These are phyloP conservation scores for Athalia rosae DNA, from an alignment of 2,888 invertebrate species.

Conservation along the genomic window DNA sequence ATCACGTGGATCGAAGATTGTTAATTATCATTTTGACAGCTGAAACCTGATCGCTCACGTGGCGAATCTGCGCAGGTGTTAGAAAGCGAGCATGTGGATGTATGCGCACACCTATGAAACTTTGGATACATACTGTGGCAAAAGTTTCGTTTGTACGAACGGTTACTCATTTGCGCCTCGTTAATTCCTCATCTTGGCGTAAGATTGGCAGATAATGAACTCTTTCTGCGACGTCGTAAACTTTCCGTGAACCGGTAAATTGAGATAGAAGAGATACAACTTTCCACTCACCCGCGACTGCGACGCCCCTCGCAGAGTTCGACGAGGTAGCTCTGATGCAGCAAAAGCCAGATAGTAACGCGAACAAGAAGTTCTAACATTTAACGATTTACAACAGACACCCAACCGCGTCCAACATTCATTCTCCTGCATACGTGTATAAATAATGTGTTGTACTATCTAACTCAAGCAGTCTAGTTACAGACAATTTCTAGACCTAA, in stretches of 20 bases:
- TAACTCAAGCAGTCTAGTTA: background rate
- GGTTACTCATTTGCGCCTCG: slow-evolving; percentile 29
- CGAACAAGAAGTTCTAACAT: slow-evolving; percentile 20
- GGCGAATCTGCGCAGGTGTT: slow-evolving; percentile 37
- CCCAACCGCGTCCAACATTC: background rate
- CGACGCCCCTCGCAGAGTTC: slow-evolving; percentile 7
- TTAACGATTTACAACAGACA: background rate
- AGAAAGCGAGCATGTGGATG: slow-evolving; percentile 51
- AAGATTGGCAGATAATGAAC: slow-evolving; percentile 39
- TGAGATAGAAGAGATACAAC: slow-evolving; percentile 35
- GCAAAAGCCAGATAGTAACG: background rate
- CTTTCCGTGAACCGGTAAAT: slow-evolving; percentile 41
- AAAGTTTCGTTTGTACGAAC: background rate
- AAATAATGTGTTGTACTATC: no score
- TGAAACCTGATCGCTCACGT: background rate
- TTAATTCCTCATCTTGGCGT: slow-evolving; percentile 35
- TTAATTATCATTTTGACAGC: slow-evolving; percentile 53
- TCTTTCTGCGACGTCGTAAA: slow-evolving; percentile 41
- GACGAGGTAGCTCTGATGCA: background rate
- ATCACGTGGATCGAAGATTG: no score
- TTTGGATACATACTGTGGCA: background rate
- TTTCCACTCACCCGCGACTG: slow-evolving; percentile 29
- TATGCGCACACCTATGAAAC: background rate
- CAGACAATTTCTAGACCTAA: background rate
- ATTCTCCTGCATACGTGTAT: background rate